Conservation (phyloP, 1,140 invertebrate genomes). For the Saxidomus purpurata region DNA sequence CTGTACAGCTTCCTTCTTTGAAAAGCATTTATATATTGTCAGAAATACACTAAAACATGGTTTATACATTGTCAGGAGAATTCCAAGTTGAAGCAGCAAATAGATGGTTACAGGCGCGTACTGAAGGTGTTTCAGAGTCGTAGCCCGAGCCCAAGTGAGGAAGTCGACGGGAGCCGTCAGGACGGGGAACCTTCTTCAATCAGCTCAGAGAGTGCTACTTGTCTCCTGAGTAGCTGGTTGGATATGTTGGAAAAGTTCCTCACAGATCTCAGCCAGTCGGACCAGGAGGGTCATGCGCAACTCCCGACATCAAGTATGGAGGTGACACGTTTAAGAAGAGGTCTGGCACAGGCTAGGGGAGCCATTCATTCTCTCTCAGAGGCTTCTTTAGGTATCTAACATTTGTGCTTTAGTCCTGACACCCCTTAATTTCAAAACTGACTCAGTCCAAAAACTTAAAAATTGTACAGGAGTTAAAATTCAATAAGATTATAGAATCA, state of each 20-base stretch:
- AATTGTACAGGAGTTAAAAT: no score
- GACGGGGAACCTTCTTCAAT: conserved; percentile 44
- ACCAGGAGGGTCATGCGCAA: conserved; percentile 23
- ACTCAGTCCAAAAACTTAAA: no score
- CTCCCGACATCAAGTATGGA: background rate
- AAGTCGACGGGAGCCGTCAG: background rate
- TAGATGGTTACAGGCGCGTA: conserved; percentile 56
- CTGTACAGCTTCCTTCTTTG: no score
- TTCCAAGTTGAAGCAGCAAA: conserved; percentile 46
- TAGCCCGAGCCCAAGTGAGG: conserved; percentile 28
- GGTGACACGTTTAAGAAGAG: conserved; percentile 24
- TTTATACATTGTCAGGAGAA: no score
- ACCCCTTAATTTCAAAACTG: no score
- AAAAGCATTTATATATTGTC: no score
- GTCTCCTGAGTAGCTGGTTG: conserved; percentile 32
- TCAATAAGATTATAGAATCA: no score
- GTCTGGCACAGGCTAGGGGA: conserved; percentile 56
- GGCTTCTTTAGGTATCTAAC: conserved; percentile 25
- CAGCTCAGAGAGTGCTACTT: conserved; percentile 37
- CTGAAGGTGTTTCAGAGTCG: conserved; percentile 60
- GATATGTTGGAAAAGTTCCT: conserved; percentile 55
- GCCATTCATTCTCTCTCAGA: conserved; percentile 44
- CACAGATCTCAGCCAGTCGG: background rate
- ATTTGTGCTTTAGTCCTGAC: no score
- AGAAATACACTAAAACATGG: no score